Evolutionary conservation across 2,888 invertebrate genomes (phyloP).

Genomic region (Homarus gammarus): DNA sequence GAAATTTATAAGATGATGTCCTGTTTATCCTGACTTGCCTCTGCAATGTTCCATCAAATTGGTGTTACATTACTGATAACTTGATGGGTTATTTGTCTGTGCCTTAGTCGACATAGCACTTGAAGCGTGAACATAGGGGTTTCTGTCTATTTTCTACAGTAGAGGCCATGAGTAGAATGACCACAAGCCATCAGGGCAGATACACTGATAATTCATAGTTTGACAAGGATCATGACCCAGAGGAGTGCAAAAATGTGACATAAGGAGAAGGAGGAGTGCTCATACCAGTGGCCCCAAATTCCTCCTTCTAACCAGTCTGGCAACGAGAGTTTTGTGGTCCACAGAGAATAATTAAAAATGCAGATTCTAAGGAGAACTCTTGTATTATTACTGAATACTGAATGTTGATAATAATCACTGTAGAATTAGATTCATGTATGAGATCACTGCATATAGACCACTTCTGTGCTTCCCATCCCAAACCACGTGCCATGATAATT

Average conservation of each 20-base stretch:
- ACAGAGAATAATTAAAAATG: neutral
- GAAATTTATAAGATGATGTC: constrained; percentile 1
- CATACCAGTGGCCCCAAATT: constrained; percentile 38
- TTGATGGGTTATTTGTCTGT: neutral
- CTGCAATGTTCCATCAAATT: constrained; percentile 34
- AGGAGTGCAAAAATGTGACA: constrained; percentile 69
- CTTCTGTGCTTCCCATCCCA: neutral
- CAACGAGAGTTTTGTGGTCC: neutral
- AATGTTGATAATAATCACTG: neutral
- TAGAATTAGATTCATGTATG: neutral
- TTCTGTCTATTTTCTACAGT: constrained; percentile 25
- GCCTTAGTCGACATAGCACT: constrained; percentile 13
- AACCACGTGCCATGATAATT: neutral
- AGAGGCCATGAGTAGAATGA: constrained; percentile 52
- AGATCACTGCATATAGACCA: neutral
- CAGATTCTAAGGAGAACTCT: neutral
- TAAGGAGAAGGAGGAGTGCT: constrained; percentile 70
- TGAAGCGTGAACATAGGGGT: constrained; percentile 36
- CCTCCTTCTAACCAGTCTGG: constrained; percentile 38
- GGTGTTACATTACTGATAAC: neutral
- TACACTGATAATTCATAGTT: constrained; percentile 49
- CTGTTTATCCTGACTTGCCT: constrained; percentile 29
- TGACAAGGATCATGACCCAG: constrained; percentile 69
- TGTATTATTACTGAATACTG: neutral
- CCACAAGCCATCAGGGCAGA: constrained; percentile 65